Conservation (phyloP, 2,888 invertebrate species). For the Cistogaster globosa region DNA sequence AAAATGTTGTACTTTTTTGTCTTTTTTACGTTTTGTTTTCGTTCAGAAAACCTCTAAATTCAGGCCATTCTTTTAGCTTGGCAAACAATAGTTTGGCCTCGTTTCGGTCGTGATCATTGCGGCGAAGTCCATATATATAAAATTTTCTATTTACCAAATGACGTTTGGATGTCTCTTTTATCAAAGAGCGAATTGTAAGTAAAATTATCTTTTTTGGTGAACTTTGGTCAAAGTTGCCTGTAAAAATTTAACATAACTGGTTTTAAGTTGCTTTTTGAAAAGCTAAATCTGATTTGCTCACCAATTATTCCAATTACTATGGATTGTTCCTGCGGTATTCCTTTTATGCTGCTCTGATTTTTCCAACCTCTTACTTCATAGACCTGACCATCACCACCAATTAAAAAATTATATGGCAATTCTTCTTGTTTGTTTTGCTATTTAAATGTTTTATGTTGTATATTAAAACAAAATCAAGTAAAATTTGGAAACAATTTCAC, state of each 20-base stretch:
- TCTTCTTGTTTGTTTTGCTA: constrained; percentile 68
- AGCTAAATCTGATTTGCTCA: constrained; percentile 72
- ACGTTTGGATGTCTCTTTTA: constrained; percentile 77
- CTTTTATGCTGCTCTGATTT: constrained; percentile 78
- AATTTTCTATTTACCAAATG: constrained; percentile 73
- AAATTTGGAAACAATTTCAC: not conserved
- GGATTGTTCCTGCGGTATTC: constrained; percentile 75
- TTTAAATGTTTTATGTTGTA: not conserved
- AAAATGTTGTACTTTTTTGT: constrained; percentile 46
- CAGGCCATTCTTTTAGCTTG: constrained; percentile 15
- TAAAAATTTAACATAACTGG: not conserved
- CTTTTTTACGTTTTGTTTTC: not conserved
- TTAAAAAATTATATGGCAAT: constrained; percentile 84
- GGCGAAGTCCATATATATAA: constrained; percentile 45
- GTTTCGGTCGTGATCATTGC: constrained; percentile 3
- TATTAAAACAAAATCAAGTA: not conserved
- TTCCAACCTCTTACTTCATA: constrained; percentile 84
- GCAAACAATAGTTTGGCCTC: constrained; percentile 25
- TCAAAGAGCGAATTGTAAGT: constrained; percentile 75
- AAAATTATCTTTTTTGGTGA: constrained; percentile 75
- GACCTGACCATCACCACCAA: constrained; percentile 83
- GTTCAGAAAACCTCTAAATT: constrained; percentile 24
- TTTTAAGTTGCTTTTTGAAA: not conserved
- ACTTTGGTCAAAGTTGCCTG: constrained; percentile 76
- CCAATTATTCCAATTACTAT: constrained; percentile 84